phyloP scores from a whole-genome alignment of 1,140 invertebrate species.

The Lepidurus couesii region DNA sequence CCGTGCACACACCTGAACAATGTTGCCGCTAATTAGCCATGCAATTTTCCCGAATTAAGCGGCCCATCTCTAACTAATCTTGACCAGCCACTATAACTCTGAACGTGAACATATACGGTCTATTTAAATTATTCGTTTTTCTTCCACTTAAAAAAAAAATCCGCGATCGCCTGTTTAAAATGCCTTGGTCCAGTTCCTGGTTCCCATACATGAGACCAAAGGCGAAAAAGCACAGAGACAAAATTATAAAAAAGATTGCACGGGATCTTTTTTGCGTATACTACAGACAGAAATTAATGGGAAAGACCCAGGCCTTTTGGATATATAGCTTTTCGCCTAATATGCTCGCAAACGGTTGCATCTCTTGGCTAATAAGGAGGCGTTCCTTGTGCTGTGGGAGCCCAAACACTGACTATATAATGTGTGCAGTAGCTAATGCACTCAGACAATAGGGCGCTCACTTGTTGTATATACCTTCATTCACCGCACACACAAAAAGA shows the following conservation, averaged over 20 bases:
- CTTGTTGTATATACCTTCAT: neutral
- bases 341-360: neutral
- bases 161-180: no score
- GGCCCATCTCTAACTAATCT: neutral
- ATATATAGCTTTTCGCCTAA: neutral
- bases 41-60: conserved; percentile 8
- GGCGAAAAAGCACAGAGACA: no score
- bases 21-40: neutral
- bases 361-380: conserved; percentile 1
- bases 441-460: neutral
- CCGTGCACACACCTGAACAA: neutral
- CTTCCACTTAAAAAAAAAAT: no score
- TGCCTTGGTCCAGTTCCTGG: no score
- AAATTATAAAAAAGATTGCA: no score
- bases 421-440: conserved; percentile 21
- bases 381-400: neutral
- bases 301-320: neutral
- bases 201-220: no score
- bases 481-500: no score
- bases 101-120: no score
- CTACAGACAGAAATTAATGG: no score
- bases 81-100: neutral
- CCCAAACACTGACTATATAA: neutral
- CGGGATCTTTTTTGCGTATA: no score
- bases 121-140: no score